phyloP scores from a whole-genome alignment of 2,888 invertebrate genomes.

The Rugalucina vietnamica region DNA sequence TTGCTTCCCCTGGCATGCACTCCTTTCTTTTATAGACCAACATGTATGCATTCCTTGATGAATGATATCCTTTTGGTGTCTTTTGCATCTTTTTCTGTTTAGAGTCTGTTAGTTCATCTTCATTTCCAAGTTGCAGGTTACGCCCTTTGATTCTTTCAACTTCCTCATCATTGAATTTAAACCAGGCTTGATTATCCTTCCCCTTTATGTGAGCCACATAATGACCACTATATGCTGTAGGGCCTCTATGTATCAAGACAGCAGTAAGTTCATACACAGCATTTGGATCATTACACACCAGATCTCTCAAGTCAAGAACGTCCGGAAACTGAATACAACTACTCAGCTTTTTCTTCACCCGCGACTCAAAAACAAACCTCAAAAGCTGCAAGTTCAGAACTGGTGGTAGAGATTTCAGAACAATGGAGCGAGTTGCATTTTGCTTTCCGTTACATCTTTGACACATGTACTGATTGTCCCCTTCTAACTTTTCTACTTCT shows the following conservation, averaged over 20 bases:
- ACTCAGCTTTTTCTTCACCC: constrained; percentile 87
- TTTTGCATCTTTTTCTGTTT: constrained; percentile 69
- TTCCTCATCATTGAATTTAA: constrained; percentile 87
- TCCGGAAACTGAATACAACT: constrained; percentile 87
- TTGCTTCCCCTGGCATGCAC: no score
- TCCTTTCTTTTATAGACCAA: constrained; percentile 85
- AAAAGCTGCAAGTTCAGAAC: constrained; percentile 87
- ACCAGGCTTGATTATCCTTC: constrained; percentile 86
- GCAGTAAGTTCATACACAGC: constrained; percentile 86
- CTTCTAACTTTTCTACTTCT: constrained; percentile 87
- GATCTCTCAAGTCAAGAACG: constrained; percentile 86
- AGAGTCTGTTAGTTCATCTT: constrained; percentile 84
- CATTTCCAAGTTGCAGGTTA: constrained; percentile 82
- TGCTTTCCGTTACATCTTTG: constrained; percentile 86
- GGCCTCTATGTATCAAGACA: constrained; percentile 88
- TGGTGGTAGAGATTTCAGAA: constrained; percentile 86
- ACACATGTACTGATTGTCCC: constrained; percentile 87
- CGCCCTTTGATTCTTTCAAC: constrained; percentile 84
- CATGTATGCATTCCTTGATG: constrained; percentile 88
- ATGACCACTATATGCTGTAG: constrained; percentile 88
- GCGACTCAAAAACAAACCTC: constrained; percentile 87
- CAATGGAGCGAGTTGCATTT: constrained; percentile 86
- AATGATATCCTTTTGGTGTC: constrained; percentile 83
- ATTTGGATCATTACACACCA: constrained; percentile 26
- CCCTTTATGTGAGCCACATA: constrained; percentile 87